These are phyloP conservation scores for Papilio dardanus DNA, from an alignment of 1,140 invertebrate genomes.

Conservation along the genomic window DNA sequence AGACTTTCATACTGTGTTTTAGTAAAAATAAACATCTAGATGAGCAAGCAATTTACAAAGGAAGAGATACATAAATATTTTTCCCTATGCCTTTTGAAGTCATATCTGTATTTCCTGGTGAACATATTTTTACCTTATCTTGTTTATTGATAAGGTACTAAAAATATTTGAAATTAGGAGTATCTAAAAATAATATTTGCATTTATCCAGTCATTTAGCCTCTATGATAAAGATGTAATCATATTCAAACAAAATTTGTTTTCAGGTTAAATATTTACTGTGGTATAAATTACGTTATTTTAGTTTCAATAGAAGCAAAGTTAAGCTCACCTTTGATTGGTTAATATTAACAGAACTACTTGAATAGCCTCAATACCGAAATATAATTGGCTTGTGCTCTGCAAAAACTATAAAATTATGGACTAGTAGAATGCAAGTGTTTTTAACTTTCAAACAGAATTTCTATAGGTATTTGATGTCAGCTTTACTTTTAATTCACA, in stretches of 20 bases:
- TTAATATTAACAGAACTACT: background rate
- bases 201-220: background rate
- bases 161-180: background rate
- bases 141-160: background rate
- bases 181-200: background rate
- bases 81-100: too few relatives aligned
- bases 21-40: constrained; percentile 40
- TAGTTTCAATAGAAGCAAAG: background rate
- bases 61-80: background rate
- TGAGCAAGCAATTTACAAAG: background rate
- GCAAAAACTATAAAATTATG: too few relatives aligned
- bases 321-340: background rate
- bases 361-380: too few relatives aligned
- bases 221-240: background rate
- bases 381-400: too few relatives aligned
- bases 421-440: too few relatives aligned
- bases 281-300: background rate
- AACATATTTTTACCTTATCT: background rate
- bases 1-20: constrained; percentile 71
- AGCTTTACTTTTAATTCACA: too few relatives aligned
- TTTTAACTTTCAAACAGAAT: too few relatives aligned
- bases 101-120: too few relatives aligned
- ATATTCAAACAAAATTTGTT: background rate
- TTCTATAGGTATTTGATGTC: too few relatives aligned
- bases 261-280: background rate